Evolutionary conservation across 1,140 invertebrate genomes (phyloP).

Genomic region (Drosophila sproati): DNA sequence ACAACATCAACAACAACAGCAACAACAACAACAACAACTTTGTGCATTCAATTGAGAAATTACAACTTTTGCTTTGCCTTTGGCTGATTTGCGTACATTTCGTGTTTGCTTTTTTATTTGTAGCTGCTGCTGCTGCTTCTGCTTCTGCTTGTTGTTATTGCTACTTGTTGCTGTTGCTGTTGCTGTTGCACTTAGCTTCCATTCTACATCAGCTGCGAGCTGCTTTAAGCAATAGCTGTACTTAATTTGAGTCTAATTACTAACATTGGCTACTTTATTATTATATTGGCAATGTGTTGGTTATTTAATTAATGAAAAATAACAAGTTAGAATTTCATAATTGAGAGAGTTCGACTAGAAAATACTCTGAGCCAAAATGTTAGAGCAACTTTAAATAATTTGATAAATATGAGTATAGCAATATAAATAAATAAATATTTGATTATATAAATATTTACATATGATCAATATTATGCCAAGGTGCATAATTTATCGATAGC

Average conservation of each 20-base stretch:
- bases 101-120: conserved; percentile 44
- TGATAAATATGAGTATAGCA: too few relatives aligned
- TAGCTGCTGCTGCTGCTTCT: conserved; percentile 11
- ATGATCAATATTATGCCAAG: too few relatives aligned
- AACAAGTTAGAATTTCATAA: not conserved
- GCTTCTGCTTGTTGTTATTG: not conserved
- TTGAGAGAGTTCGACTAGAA: too few relatives aligned
- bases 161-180: not conserved
- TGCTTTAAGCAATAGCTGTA: conserved; percentile 26
- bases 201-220: conserved; percentile 22
- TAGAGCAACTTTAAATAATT: not conserved
- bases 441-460: not conserved
- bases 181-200: conserved; percentile 18
- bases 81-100: conserved; percentile 77
- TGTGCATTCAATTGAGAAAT: conserved; percentile 81
- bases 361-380: too few relatives aligned
- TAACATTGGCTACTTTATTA: conserved; percentile 26
- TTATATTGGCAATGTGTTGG: conserved; percentile 21
- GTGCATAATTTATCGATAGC: too few relatives aligned
- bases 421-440: not conserved
- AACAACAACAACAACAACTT: conserved; percentile 46
- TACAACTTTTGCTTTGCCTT: conserved; percentile 66
- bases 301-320: conserved; percentile 23
- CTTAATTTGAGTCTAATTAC: conserved; percentile 54
- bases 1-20: conserved; percentile 24